Evolutionary conservation across 23 tunicate species (phyloP).

Genomic region (Oikopleura vanhoeffeni): DNA sequence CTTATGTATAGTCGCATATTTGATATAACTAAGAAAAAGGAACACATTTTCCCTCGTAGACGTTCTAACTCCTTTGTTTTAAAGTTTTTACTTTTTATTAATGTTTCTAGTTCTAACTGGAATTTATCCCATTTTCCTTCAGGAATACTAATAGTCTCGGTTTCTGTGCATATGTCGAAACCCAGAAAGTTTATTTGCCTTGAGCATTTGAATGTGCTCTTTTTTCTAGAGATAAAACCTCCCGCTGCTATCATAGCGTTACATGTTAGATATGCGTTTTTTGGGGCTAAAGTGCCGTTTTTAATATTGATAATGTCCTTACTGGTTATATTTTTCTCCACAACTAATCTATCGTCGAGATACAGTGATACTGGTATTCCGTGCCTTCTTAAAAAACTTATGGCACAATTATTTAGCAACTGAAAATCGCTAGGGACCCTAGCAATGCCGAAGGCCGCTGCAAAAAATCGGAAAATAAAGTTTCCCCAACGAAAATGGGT

Average conservation of each 20-base stretch:
- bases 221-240: background rate
- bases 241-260: background rate
- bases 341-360: background rate
- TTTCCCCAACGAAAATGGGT: background rate
- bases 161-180: background rate
- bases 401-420: too few species aligned
- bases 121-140: background rate
- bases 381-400: too few species aligned
- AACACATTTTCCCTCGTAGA: background rate
- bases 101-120: background rate
- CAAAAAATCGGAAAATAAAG: too few species aligned
- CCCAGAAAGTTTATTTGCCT: background rate
- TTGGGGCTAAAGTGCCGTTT: background rate
- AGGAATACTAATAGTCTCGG: too few species aligned
- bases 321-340: too few species aligned
- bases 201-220: background rate
- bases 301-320: background rate
- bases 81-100: too few species aligned
- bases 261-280: background rate
- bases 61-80: background rate
- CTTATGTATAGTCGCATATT: background rate
- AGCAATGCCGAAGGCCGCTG: too few species aligned
- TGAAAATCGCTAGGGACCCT: too few species aligned
- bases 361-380: background rate
- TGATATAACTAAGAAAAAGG: background rate